phyloP scores from a whole-genome alignment of 1,140 invertebrate species.

The Notospermus geniculatus region DNA sequence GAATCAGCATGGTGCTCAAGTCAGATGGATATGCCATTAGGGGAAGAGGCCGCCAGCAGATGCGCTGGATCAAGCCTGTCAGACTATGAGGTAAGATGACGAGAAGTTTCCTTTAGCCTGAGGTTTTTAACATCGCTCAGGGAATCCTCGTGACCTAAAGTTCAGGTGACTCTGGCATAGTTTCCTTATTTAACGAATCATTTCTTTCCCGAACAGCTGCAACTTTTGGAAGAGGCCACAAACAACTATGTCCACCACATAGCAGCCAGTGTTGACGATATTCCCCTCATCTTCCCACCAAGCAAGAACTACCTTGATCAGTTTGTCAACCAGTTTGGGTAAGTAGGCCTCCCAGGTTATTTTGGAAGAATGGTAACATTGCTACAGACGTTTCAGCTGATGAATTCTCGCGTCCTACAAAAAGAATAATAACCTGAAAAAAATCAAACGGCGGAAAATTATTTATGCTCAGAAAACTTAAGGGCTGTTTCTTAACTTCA shows the following conservation, averaged over 20 bases:
- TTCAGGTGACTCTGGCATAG: no score
- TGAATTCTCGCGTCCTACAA: neutral
- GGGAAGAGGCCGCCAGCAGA: no score
- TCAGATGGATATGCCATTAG: neutral
- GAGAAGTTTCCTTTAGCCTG: no score
- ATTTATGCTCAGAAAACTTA: no score
- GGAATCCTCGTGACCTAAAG: no score
- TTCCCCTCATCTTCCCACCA: slow-evolving; percentile 1
- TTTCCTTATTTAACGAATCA: no score
- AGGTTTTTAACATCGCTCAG: no score
- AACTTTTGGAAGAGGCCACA: neutral
- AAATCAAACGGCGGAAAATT: no score
- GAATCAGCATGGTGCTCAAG: neutral
- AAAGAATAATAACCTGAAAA: neutral
- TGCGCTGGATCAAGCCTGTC: no score
- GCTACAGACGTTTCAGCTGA: neutral
- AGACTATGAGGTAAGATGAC: no score
- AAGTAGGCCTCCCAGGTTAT: neutral
- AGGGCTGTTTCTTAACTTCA: no score
- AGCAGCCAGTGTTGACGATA: neutral
- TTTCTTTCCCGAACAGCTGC: no score
- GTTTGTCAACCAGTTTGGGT: neutral
- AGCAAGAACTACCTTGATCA: neutral
- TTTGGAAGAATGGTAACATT: neutral
- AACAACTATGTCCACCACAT: neutral